These are phyloP conservation scores for Enoplosus armatus DNA, from an alignment of 2,797 vertebrate species.

Conservation along the genomic window DNA sequence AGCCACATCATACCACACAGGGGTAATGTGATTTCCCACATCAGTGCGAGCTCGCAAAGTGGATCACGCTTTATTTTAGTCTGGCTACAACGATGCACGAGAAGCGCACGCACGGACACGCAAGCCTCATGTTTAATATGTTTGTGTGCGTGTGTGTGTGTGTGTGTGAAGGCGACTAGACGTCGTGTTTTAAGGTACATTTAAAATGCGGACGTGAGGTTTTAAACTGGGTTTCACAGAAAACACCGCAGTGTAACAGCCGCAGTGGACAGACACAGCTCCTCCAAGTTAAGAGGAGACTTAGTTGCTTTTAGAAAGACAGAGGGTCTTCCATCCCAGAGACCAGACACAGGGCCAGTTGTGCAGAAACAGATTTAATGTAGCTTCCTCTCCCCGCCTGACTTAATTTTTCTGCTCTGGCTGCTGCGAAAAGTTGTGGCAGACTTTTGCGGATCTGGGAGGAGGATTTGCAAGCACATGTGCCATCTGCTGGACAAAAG, in stretches of 20 bases:
- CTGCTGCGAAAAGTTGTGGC: conserved; percentile 72
- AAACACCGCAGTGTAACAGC: neutral
- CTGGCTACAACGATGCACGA: conserved; percentile 32
- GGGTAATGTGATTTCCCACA: conserved; percentile 72
- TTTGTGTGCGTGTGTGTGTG: no score
- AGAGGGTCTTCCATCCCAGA: conserved; percentile 76
- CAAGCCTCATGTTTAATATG: conserved; percentile 26
- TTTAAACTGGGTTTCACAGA: neutral
- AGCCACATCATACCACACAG: conserved; percentile 55
- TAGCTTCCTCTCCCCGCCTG: conserved; percentile 89
- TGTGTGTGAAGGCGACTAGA: neutral
- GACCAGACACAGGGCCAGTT: conserved; percentile 87
- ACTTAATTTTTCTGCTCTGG: conserved; percentile 86
- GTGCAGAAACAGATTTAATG: conserved; percentile 91
- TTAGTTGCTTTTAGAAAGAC: conserved; percentile 53
- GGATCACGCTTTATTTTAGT: conserved; percentile 69
- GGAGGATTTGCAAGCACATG: conserved; percentile 54
- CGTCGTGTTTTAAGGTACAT: conserved; percentile 9
- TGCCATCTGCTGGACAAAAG: conserved; percentile 74
- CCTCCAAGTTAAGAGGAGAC: conserved; percentile 45
- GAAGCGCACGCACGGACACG: conserved; percentile 10
- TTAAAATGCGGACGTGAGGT: neutral
- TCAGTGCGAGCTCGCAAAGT: conserved; percentile 56
- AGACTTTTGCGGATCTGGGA: conserved; percentile 59
- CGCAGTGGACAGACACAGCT: neutral